These are phyloP conservation scores for Fulmarus glacialis DNA, from an alignment of 2,113 vertebrate species.

Conservation along the genomic window DNA sequence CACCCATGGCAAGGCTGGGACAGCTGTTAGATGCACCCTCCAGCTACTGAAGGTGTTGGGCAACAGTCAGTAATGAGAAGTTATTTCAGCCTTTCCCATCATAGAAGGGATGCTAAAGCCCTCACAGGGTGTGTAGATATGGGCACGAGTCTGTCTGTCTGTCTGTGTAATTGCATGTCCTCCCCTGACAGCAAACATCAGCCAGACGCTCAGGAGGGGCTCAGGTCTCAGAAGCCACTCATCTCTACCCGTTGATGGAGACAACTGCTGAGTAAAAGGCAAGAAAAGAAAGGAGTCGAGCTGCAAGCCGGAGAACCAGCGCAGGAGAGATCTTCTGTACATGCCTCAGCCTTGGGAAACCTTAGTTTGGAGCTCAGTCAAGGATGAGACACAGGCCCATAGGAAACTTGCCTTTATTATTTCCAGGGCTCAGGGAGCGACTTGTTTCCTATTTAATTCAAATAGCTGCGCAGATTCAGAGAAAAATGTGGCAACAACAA, in stretches of 20 bases:
- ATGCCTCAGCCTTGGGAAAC: neutral
- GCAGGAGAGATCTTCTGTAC: neutral
- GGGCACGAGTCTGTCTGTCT: neutral
- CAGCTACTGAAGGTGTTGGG: neutral
- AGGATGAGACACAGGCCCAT: neutral
- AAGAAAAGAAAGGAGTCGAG: neutral
- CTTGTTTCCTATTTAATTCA: constrained; percentile 32
- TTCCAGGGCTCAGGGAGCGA: neutral
- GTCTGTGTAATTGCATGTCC: neutral
- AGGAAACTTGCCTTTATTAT: constrained; percentile 8
- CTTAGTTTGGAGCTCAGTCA: neutral
- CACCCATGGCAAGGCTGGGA: neutral
- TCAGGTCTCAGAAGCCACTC: neutral
- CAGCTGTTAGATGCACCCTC: neutral
- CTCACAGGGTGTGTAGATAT: fast-evolving
- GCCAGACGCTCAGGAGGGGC: neutral
- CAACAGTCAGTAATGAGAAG: neutral
- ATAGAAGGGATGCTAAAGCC: neutral
- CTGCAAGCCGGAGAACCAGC: neutral
- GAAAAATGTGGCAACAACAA: neutral
- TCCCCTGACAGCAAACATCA: neutral
- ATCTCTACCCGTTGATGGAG: neutral
- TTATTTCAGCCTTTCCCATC: neutral
- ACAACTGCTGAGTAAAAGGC: neutral
- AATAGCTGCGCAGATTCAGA: neutral